Conservation (phyloP, 64 coral and sea anemone species). For the Cladopsammia gracilis region DNA sequence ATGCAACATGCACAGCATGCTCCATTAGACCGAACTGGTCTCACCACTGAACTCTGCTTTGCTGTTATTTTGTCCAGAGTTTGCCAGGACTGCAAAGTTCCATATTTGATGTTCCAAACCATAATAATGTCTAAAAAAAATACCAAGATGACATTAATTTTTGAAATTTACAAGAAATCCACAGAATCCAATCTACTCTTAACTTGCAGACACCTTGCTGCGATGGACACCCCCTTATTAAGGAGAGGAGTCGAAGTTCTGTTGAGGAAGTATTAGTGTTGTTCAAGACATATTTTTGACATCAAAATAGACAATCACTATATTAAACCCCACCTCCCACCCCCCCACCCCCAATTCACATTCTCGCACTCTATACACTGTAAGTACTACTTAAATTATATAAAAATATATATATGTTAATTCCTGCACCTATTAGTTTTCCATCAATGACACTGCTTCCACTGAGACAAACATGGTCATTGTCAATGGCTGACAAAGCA, state of each 20-base stretch:
- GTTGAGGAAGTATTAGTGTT: too few species aligned
- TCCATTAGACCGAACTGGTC: background rate
- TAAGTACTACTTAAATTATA: background rate
- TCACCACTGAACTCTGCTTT: background rate
- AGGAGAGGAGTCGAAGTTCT: too few species aligned
- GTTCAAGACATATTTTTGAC: too few species aligned
- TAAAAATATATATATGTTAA: background rate
- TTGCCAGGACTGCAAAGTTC: slow-evolving; percentile 43
- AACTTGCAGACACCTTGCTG: too few species aligned
- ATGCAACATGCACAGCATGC: slow-evolving; percentile 6
- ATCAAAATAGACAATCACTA: too few species aligned
- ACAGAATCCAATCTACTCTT: too few species aligned
- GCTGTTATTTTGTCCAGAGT: slow-evolving; percentile 27
- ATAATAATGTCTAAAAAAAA: background rate
- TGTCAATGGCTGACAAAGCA: slow-evolving; percentile 21
- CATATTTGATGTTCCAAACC: slow-evolving; percentile 40
- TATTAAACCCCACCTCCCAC: too few species aligned
- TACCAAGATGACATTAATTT: background rate
- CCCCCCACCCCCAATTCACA: too few species aligned
- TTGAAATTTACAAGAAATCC: too few species aligned
- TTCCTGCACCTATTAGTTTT: slow-evolving; percentile 6
- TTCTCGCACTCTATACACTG: too few species aligned
- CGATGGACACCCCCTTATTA: too few species aligned
- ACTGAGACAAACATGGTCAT: slow-evolving; percentile 31
- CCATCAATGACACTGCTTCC: slow-evolving; percentile 18